These are phyloP conservation scores for Nemurella pictetii DNA, from an alignment of 2,888 invertebrate species.

Conservation along the genomic window DNA sequence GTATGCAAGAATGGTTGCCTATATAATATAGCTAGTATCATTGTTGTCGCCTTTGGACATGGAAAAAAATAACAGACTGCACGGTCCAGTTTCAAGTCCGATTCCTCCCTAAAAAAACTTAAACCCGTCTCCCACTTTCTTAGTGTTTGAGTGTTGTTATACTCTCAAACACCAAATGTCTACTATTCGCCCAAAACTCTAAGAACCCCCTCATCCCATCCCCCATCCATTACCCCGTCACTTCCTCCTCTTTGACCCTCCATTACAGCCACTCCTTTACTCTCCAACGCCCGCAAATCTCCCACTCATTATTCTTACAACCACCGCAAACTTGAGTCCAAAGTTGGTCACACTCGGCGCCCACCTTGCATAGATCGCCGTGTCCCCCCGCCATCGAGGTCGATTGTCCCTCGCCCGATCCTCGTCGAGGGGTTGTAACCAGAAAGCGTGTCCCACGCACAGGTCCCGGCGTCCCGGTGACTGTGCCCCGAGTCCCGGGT, in stretches of 20 bases:
- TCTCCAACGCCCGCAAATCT: neutral
- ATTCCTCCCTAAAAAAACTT: no score
- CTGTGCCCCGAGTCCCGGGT: neutral
- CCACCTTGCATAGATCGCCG: neutral
- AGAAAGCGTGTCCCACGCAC: neutral
- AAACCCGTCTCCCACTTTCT: no score
- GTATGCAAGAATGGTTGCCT: no score
- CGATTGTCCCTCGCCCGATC: neutral
- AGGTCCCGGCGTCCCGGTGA: neutral
- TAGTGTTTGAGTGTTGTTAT: no score
- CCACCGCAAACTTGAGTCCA: neutral
- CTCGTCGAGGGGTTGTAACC: neutral
- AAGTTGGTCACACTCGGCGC: neutral
- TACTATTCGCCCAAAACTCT: neutral
- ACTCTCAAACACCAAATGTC: neutral
- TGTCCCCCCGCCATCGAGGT: neutral
- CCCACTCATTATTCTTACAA: neutral
- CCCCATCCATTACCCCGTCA: neutral
- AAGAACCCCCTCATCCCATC: neutral
- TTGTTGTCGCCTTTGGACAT: no score
- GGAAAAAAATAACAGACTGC: no score
- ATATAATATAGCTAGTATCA: no score
- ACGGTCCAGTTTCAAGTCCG: no score
- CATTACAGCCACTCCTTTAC: neutral
- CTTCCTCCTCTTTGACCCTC: neutral